These are phyloP conservation scores for Bombyx mandarina DNA, from an alignment of 1,140 invertebrate genomes.

Conservation along the genomic window DNA sequence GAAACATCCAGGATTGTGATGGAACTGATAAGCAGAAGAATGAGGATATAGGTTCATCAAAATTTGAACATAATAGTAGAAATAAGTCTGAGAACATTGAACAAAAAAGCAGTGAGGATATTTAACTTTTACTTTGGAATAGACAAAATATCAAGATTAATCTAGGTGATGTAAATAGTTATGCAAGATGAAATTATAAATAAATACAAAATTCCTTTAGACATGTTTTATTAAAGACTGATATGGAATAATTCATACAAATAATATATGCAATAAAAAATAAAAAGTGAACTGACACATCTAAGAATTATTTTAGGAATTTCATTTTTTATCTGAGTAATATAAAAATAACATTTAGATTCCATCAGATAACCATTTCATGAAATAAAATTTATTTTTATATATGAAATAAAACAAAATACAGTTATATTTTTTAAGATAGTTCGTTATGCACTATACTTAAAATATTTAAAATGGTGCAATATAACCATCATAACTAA, in stretches of 20 bases:
- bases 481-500: constrained; percentile 3
- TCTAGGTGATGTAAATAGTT: not conserved
- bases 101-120: not conserved
- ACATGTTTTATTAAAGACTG: too few relatives aligned
- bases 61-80: constrained; percentile 2
- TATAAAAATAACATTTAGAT: too few relatives aligned
- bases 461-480: constrained; percentile 1
- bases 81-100: not conserved
- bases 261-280: too few relatives aligned
- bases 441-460: not conserved
- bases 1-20: constrained; percentile 4
- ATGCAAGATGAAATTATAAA: not conserved
- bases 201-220: not conserved
- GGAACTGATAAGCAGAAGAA: constrained; percentile 10
- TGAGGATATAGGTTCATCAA: constrained; percentile 2
- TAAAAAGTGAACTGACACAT: too few relatives aligned
- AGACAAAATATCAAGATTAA: not conserved
- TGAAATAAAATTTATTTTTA: too few relatives aligned
- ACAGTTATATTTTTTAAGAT: not conserved
- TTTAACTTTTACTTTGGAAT: not conserved
- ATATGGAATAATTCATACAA: too few relatives aligned
- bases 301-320: too few relatives aligned
- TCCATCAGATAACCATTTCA: too few relatives aligned
- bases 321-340: too few relatives aligned
- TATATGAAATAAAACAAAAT: not conserved